A percentile compares a stretch with the other conserved stretches of the same genome.
phyloP scores from a whole-genome alignment of 2,888 invertebrate species.

The Pedicia rivosa region DNA sequence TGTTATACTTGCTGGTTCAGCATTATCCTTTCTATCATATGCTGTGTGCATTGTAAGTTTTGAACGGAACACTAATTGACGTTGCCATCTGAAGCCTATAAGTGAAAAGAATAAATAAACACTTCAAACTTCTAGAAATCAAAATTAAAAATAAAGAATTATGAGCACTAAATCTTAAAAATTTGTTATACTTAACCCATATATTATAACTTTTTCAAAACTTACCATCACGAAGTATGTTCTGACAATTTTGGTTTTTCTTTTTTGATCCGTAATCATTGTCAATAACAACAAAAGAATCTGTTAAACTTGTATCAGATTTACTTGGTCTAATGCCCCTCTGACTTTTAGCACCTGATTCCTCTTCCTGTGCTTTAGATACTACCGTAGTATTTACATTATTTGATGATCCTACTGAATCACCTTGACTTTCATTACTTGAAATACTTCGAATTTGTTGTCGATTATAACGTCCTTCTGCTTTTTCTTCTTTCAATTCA shows the following conservation, averaged over 20 bases:
- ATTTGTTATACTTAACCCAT: no score
- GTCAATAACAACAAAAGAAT: conserved; percentile 71
- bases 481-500: conserved; percentile 30
- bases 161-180: neutral
- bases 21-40: conserved; percentile 91
- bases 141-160: neutral
- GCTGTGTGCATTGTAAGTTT: conserved; percentile 97
- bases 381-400: neutral
- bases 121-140: no score
- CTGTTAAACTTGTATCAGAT: conserved; percentile 79
- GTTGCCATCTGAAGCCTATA: conserved; percentile 71
- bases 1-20: conserved; percentile 91
- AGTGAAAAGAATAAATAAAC: conserved; percentile 9
- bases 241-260: conserved; percentile 27
- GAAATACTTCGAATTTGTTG: no score
- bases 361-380: conserved; percentile 1
- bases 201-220: no score
- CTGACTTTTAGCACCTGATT: neutral
- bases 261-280: conserved; percentile 23
- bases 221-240: conserved; percentile 26
- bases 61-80: conserved; percentile 81
- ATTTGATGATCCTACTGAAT: neutral
- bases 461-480: no score
- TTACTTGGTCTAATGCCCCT: conserved; percentile 66
- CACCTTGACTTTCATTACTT: neutral